Base-by-base conservation (phyloP, 2,797 vertebrate species). In the Lepus oiostolus region DNA sequence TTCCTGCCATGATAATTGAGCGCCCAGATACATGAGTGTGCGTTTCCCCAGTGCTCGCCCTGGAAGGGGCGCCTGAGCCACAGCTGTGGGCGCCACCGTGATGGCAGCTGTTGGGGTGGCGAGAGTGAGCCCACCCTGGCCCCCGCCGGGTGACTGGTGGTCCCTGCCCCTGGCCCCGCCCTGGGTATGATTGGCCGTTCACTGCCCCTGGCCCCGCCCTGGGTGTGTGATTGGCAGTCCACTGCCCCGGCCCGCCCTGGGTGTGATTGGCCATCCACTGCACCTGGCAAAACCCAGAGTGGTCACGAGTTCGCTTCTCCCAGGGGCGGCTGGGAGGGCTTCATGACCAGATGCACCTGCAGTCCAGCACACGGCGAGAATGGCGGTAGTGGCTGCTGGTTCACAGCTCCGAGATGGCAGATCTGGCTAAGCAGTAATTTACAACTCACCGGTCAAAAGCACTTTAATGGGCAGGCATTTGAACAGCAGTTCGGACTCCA, bases 341-440 rank as follows among this genome's bases (percentile, higher is more conserved):
- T n/a, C 3, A 14, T 28, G 60, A 6, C 35, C 4, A 42, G 7
- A 11, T 0, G 2, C 0, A 0, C 2, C 0, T 1, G 0, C 24
- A 5, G n/a, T 42, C 42, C 42, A 22, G 14, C 21, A 62, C 0
- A 0, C 0, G 38, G 14, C 11, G 28, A 16, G 30, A 47, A 88
- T 11, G 47, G 60, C 32, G 17, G 74, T 21, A 3, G 28, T 62
- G 47, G 6, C 14, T 4, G 67, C 50, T 17, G 75, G 21, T 22
- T 54, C 54, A 32, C 13, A 38, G 60, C 54, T 2, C 54, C 5
- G 17, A 32, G 26, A 4, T 2, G 17, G 54, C 32, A 16, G 30
- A 38, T 50, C 28, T 17, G 52, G 32, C 26, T 32, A 47, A 58
- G 14, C 10, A 11, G 13, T n/a, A 16, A 76, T 4, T 3, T 42